These are phyloP conservation scores for Heliconius hermathena DNA, from an alignment of 1,140 invertebrate species.

Conservation along the genomic window DNA sequence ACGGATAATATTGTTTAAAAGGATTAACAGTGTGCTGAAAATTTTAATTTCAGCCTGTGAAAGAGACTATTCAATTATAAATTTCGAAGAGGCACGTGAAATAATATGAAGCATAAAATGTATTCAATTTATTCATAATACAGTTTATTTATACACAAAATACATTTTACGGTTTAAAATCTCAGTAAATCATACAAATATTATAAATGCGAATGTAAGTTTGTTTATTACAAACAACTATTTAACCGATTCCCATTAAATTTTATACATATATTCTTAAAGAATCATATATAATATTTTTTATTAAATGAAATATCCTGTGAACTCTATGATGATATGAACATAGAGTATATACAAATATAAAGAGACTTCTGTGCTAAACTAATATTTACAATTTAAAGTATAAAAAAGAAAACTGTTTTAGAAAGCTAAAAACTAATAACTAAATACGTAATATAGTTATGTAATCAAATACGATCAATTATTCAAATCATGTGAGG, in stretches of 20 bases:
- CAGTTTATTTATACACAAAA: background rate
- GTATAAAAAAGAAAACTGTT: background rate
- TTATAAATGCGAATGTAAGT: too few relatives aligned
- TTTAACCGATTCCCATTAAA: too few relatives aligned
- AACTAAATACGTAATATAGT: background rate
- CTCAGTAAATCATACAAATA: background rate
- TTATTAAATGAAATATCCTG: too few relatives aligned
- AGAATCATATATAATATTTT: too few relatives aligned
- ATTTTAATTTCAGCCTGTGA: background rate
- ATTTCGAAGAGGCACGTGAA: background rate
- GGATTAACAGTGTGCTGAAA: constrained; percentile 3
- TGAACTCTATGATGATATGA: too few relatives aligned
- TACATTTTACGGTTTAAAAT: background rate
- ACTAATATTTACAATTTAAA: background rate
- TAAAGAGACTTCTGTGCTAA: background rate
- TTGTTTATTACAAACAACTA: too few relatives aligned
- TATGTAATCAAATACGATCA: background rate
- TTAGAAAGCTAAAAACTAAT: background rate
- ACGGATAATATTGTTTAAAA: constrained; percentile 4
- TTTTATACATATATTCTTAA: too few relatives aligned
- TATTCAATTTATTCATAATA: constrained; percentile 6
- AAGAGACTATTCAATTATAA: constrained; percentile 13
- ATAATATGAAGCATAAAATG: constrained; percentile 11
- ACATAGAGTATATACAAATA: too few relatives aligned
- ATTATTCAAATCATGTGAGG: background rate